Percentiles rank a stretch among this genome's conserved stretches.
Conservation (phyloP, 2,797 vertebrate genomes). For the Denticeps clupeoides region DNA sequence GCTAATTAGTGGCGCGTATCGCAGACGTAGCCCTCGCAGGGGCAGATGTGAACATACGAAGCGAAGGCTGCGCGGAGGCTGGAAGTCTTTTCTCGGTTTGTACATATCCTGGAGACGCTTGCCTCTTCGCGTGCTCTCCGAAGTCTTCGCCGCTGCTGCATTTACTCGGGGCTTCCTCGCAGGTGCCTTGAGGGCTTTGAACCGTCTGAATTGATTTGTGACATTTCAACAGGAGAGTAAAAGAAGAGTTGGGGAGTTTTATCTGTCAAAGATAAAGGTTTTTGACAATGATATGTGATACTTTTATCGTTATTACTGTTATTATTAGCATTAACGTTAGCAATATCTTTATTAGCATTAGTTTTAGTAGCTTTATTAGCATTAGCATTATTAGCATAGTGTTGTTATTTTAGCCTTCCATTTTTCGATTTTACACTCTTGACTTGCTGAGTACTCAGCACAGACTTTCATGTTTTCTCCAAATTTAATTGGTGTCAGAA, state of each 20-base stretch:
- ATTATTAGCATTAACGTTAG: no score
- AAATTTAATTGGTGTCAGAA: constrained; percentile 47
- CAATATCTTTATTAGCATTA: no score
- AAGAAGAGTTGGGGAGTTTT: no score
- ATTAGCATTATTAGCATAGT: no score
- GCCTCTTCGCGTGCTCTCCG: constrained; percentile 2
- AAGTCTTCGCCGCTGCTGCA: constrained; percentile 9
- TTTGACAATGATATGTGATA: no score
- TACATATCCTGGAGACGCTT: background rate
- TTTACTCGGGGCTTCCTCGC: constrained; percentile 15
- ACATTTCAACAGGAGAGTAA: background rate
- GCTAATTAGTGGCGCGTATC: constrained; percentile 4
- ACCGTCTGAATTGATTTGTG: constrained; percentile 11
- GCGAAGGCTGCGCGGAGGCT: background rate
- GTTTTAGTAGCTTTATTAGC: no score
- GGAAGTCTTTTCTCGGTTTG: background rate
- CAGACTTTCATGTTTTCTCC: constrained; percentile 22
- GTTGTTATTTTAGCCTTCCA: background rate
- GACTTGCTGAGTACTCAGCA: constrained; percentile 7
- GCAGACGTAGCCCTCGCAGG: background rate
- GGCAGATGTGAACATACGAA: background rate
- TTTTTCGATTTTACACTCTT: constrained; percentile 2
- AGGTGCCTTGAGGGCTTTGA: constrained; percentile 11
- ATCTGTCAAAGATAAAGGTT: no score
- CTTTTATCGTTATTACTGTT: no score